phyloP scores from a whole-genome alignment of 37 sponge, comb jelly and placozoan species.

The Aplysina aerophoba region DNA sequence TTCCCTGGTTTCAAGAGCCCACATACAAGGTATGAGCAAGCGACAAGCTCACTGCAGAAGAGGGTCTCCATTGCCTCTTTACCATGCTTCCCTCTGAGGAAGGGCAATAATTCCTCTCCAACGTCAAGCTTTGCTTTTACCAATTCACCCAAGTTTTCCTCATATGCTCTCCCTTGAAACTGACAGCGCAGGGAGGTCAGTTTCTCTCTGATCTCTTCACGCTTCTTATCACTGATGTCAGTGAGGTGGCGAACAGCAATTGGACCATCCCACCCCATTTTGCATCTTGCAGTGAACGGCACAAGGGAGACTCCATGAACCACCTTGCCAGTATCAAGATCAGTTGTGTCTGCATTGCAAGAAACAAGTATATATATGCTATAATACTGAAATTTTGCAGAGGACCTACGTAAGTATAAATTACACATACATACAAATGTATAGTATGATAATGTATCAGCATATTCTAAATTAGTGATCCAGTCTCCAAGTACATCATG shows the following conservation, averaged over 20 bases:
- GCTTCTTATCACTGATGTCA: not conserved
- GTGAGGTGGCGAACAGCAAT: not conserved
- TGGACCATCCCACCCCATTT: not conserved
- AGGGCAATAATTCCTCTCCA: conserved; percentile 45
- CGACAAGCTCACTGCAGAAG: conserved; percentile 47
- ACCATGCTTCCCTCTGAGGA: conserved; percentile 47
- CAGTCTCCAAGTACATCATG: too few relatives aligned
- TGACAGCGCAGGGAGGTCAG: not conserved
- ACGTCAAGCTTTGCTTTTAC: conserved; percentile 61
- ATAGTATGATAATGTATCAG: too few relatives aligned
- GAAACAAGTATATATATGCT: too few relatives aligned
- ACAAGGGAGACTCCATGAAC: not conserved
- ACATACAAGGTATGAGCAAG: conserved; percentile 20
- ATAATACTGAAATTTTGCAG: too few relatives aligned
- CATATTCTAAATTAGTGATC: too few relatives aligned
- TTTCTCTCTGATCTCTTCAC: not conserved
- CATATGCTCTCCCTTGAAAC: not conserved
- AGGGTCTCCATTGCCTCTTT: conserved; percentile 31
- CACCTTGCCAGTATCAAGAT: not conserved
- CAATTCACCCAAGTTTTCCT: not conserved
- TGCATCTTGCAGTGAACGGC: not conserved
- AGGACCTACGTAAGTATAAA: too few relatives aligned
- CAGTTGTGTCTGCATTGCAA: not conserved
- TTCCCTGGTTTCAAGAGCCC: not conserved
- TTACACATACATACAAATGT: too few relatives aligned